Conservation (phyloP, 1,140 invertebrate species). For the Saxidomus purpurata region DNA sequence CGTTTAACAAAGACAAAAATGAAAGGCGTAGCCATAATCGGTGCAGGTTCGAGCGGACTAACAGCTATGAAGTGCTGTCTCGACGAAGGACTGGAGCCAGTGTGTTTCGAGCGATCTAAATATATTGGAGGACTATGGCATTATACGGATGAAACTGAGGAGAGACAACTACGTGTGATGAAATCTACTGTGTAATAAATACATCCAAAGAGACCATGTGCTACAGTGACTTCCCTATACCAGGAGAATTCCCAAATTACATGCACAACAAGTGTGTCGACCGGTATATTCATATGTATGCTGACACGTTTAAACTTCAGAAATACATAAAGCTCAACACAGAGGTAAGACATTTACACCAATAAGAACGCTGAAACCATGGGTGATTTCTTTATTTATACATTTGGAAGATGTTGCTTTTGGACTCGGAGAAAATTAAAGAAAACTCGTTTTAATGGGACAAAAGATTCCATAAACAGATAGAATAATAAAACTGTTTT, state of each 20-base stretch:
- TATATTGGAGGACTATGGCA: slow-evolving; percentile 84
- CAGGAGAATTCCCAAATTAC: slow-evolving; percentile 85
- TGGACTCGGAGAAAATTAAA: too few relatives aligned
- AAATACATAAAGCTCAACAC: slow-evolving; percentile 76
- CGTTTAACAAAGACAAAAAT: background rate
- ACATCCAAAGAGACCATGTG: slow-evolving; percentile 88
- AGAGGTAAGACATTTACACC: slow-evolving; percentile 72
- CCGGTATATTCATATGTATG: slow-evolving; percentile 86
- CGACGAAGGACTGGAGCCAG: slow-evolving; percentile 84
- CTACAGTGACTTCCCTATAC: slow-evolving; percentile 87
- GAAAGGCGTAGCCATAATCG: slow-evolving; percentile 79
- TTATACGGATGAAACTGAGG: slow-evolving; percentile 70
- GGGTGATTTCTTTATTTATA: background rate
- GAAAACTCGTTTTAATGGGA: too few relatives aligned
- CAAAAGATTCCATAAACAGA: too few relatives aligned
- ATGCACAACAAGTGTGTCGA: slow-evolving; percentile 86
- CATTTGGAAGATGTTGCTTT: too few relatives aligned
- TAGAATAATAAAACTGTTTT: too few relatives aligned
- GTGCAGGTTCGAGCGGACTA: slow-evolving; percentile 85
- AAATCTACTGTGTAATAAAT: slow-evolving; percentile 85
- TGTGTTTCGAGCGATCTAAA: slow-evolving; percentile 85
- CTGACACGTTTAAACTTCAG: slow-evolving; percentile 83
- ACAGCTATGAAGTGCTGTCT: slow-evolving; percentile 86
- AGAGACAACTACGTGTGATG: slow-evolving; percentile 79
- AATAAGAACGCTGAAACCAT: background rate